These are phyloP conservation scores for Takifugu bimaculatus DNA, from an alignment of 2,113 vertebrate genomes.

Conservation along the genomic window DNA sequence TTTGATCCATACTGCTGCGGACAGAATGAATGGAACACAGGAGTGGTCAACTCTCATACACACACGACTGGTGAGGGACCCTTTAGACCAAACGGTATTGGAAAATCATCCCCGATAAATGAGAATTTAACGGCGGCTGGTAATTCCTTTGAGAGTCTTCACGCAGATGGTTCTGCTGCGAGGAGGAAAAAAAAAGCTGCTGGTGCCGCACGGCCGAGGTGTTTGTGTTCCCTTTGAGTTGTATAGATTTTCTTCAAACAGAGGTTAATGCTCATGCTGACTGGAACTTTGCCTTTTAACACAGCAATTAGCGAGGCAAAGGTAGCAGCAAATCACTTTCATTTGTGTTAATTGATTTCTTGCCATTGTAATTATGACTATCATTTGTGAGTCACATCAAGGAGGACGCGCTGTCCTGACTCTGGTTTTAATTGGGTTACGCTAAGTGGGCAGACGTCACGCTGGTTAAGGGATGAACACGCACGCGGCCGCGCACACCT, in stretches of 20 bases:
- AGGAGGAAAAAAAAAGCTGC: conserved; percentile 16
- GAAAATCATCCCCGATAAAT: conserved; percentile 23
- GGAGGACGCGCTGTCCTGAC: conserved; percentile 26
- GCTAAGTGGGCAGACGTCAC: conserved; percentile 20
- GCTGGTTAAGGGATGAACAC: conserved; percentile 10
- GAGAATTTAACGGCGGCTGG: conserved; percentile 18
- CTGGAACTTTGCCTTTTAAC: conserved; percentile 54
- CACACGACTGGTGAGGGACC: background rate
- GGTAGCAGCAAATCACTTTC: conserved; percentile 59
- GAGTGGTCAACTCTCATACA: background rate
- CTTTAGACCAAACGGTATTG: conserved; percentile 16
- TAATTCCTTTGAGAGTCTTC: conserved; percentile 14
- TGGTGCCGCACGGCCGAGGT: conserved; percentile 32
- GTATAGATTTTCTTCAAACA: conserved; percentile 58
- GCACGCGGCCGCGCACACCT: background rate
- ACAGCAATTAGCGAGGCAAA: conserved; percentile 59
- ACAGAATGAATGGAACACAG: background rate
- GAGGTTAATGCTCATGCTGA: conserved; percentile 53
- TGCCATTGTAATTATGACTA: conserved; percentile 68
- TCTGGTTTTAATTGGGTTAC: conserved; percentile 50
- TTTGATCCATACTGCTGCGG: conserved; percentile 4
- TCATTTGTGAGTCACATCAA: conserved; percentile 58
- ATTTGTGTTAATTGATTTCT: conserved; percentile 69
- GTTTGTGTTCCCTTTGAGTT: conserved; percentile 44
- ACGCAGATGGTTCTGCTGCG: conserved; percentile 23